Base-by-base conservation (phyloP, 2,888 invertebrate genomes). In the Patella ulyssiponensis region DNA sequence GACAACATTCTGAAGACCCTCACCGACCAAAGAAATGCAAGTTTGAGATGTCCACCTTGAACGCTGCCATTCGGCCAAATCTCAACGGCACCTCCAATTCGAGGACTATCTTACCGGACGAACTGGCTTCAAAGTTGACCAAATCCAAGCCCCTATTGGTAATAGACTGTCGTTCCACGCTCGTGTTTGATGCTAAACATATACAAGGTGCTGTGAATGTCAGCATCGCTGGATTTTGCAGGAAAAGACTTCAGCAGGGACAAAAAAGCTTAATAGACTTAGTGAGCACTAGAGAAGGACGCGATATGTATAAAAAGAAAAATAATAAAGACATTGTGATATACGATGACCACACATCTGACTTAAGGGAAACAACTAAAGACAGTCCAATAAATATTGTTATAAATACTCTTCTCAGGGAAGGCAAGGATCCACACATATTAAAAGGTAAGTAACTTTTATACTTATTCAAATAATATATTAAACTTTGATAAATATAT, bases 221-320 rank as follows among this genome's bases (percentile, higher is more conserved):
- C 81, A 95, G 95, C 90, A 95, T 95, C 88, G 95, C 95, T 89
- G 93, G 95, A 72, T 94, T 95, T 90, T 95, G 94, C 89, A 93
- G 94, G 79, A 93, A 94, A 82, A 92, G 95, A 52, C 91, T 95
- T 81, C 94, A 94, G 87, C 93, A 94, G 87, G 94, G 95, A 15
- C 94, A 94, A 86, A 94, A 94, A 14, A 93, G 93, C 3, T 90
- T 95, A 33, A 94, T 94, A 74, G 95, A 95, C 90, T 91, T 95
- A 81, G 94, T 95, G 52, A 93, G 94, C 44, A 93, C 94, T 9
- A 92, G 93, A 74, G 94, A 94, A 82, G 94, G 94, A 77, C 94
- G 94, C 88, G 94, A 94, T 82, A 89, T 94, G 71, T 92, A 94
- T 76, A 93, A 93, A 81, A 91, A 93, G 76, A 72, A 71, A 64